Conservation (phyloP, 1,140 invertebrate species). For the Streblospio benedicti region DNA sequence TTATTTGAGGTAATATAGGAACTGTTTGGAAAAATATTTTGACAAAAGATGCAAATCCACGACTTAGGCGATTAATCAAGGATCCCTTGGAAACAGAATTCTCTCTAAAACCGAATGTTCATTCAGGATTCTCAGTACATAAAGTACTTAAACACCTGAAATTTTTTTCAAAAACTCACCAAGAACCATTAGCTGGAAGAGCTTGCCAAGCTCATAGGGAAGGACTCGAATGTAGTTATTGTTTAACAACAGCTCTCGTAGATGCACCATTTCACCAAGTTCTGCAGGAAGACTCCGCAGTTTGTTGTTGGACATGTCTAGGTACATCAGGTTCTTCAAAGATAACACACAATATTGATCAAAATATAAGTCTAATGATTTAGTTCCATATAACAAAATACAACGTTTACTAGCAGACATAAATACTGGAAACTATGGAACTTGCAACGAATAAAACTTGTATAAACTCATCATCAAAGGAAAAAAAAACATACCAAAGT, state of each 20-base stretch:
- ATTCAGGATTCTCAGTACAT: too few relatives aligned
- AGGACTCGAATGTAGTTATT: constrained; percentile 86
- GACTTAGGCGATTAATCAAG: too few relatives aligned
- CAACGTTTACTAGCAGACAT: not conserved
- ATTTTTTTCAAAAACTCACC: constrained; percentile 37
- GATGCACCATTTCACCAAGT: constrained; percentile 85
- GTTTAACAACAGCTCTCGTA: constrained; percentile 86
- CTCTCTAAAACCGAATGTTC: too few relatives aligned
- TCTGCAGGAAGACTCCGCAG: constrained; percentile 85
- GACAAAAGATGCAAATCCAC: too few relatives aligned
- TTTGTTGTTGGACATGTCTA: constrained; percentile 90
- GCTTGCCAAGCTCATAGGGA: constrained; percentile 92
- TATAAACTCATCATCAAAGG: not conserved
- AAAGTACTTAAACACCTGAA: not conserved
- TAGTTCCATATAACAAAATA: not conserved
- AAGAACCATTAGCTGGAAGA: constrained; percentile 81
- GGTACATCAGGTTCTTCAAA: constrained; percentile 67
- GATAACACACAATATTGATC: not conserved
- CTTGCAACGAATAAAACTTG: not conserved
- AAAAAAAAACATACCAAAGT: too few relatives aligned
- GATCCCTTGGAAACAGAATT: too few relatives aligned
- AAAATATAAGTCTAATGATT: not conserved
- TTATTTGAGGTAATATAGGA: too few relatives aligned
- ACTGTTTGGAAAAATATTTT: too few relatives aligned
- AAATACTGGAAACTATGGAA: not conserved